Evolutionary conservation across 2,888 invertebrate genomes (phyloP).

Genomic region (Minunthozetes semirufus): DNA sequence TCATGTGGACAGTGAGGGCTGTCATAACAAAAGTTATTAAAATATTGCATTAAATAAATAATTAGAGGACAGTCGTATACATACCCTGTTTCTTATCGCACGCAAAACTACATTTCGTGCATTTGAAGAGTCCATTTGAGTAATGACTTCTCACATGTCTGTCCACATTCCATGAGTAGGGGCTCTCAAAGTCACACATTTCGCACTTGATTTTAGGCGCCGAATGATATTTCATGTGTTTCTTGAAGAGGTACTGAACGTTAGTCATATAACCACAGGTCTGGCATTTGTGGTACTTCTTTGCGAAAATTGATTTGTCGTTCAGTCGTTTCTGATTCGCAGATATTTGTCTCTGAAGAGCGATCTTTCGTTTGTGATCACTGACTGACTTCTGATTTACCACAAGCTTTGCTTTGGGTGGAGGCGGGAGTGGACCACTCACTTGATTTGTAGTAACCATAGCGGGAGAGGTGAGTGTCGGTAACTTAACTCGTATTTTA

Average conservation of each 20-base stretch:
- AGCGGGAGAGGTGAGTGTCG: conserved; percentile 3
- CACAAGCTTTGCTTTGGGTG: background rate
- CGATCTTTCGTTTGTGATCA: background rate
- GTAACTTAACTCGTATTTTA: background rate
- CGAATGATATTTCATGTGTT: conserved; percentile 60
- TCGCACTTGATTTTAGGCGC: conserved; percentile 92
- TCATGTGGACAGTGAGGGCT: conserved; percentile 40
- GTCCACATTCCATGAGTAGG: conserved; percentile 83
- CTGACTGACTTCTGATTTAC: background rate
- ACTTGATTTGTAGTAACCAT: background rate
- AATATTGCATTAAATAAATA: background rate
- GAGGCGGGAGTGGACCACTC: background rate
- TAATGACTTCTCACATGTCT: conserved; percentile 84
- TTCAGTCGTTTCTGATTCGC: conserved; percentile 8
- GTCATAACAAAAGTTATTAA: background rate
- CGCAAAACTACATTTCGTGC: conserved; percentile 40
- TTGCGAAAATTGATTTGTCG: background rate
- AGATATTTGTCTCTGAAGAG: conserved; percentile 16
- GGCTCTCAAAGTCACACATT: conserved; percentile 85
- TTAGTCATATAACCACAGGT: conserved; percentile 80
- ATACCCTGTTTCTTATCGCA: conserved; percentile 38
- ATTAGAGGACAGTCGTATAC: background rate
- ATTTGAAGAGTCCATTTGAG: conserved; percentile 46
- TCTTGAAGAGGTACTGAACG: conserved; percentile 78
- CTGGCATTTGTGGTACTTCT: conserved; percentile 21